These are phyloP conservation scores for Calephelis virginiensis DNA, from an alignment of 1,140 invertebrate species.

Conservation along the genomic window DNA sequence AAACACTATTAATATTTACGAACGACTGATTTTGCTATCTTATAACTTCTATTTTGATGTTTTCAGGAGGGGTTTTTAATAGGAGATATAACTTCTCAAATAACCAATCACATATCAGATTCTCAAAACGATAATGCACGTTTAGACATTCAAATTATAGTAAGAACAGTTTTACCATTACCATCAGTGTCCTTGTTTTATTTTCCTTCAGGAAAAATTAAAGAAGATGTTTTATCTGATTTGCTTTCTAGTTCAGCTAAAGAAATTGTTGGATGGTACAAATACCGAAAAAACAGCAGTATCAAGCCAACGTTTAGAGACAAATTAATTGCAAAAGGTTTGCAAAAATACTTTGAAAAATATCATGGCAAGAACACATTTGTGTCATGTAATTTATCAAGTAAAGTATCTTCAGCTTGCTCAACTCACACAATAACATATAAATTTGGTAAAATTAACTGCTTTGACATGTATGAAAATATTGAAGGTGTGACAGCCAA, in stretches of 20 bases:
- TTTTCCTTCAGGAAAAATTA: conserved; percentile 77
- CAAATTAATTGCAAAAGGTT: conserved; percentile 79
- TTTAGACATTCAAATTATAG: conserved; percentile 79
- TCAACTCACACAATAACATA: conserved; percentile 81
- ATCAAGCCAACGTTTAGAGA: conserved; percentile 78
- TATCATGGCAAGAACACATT: conserved; percentile 69
- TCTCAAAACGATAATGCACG: conserved; percentile 80
- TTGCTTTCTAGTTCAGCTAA: conserved; percentile 74
- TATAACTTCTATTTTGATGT: conserved; percentile 29
- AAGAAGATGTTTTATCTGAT: conserved; percentile 73
- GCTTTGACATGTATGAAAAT: conserved; percentile 69
- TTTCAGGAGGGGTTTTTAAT: conserved; percentile 83
- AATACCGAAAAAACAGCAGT: conserved; percentile 76
- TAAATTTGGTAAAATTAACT: conserved; percentile 74
- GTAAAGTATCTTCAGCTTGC: conserved; percentile 56
- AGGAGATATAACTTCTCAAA: conserved; percentile 79
- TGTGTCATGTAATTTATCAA: conserved; percentile 79
- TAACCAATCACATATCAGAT: conserved; percentile 83
- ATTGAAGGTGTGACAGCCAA: conserved; percentile 73
- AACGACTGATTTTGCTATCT: too few species aligned
- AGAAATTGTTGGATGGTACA: conserved; percentile 83
- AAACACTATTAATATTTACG: neutral
- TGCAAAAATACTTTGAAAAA: conserved; percentile 78
- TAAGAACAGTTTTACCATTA: conserved; percentile 79
- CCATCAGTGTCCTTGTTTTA: conserved; percentile 78